These are phyloP conservation scores for Athalia cordata DNA, from an alignment of 2,888 invertebrate species.

Conservation along the genomic window DNA sequence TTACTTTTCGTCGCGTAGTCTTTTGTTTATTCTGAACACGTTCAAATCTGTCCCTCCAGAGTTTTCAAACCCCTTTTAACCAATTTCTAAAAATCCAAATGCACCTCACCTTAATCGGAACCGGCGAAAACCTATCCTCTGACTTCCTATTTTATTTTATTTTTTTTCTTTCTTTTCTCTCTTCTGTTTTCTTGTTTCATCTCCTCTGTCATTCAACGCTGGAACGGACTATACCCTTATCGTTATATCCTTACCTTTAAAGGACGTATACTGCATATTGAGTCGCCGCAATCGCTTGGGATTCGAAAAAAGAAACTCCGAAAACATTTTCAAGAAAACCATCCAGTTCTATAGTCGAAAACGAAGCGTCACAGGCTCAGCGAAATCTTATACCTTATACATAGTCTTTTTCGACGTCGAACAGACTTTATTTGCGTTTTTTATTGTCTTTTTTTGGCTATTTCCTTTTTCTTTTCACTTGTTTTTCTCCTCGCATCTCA, in stretches of 20 bases:
- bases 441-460: background rate
- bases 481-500: background rate
- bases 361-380: no score
- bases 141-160: background rate
- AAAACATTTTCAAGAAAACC: background rate
- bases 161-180: background rate
- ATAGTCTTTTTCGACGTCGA: background rate
- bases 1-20: background rate
- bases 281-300: constrained; percentile 30
- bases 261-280: constrained; percentile 30
- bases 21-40: constrained; percentile 9
- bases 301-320: constrained; percentile 8
- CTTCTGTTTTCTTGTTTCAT: background rate
- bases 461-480: background rate
- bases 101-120: constrained; percentile 26
- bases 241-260: constrained; percentile 28
- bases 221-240: constrained; percentile 37
- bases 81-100: constrained; percentile 31
- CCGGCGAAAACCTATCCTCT: constrained; percentile 21
- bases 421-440: background rate
- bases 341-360: background rate
- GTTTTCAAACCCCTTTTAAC: constrained; percentile 26
- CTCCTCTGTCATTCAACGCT: background rate
- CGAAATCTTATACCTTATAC: background rate
- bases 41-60: constrained; percentile 14